These are phyloP conservation scores for Lacanobia oleracea DNA, from an alignment of 2,888 invertebrate species.

Conservation along the genomic window DNA sequence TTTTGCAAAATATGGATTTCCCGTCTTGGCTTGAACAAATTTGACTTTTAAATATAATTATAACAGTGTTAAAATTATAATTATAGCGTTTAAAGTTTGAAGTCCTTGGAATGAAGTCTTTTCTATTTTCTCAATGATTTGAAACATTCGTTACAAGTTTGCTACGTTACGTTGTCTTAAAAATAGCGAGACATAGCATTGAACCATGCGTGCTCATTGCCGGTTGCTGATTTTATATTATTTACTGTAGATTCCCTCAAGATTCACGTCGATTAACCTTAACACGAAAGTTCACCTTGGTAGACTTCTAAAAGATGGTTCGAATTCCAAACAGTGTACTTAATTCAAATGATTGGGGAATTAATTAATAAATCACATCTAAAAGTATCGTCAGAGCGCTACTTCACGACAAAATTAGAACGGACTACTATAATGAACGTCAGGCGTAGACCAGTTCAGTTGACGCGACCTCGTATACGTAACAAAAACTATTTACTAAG, in stretches of 20 bases:
- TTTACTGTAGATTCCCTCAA: slow-evolving; percentile 17
- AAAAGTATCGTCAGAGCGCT: slow-evolving; percentile 9
- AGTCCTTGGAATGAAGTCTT: background rate
- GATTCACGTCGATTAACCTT: slow-evolving; percentile 9
- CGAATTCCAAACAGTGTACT: background rate
- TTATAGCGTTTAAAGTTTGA: background rate
- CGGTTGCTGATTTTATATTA: background rate
- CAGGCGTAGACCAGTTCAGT: slow-evolving; percentile 36
- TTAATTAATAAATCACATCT: background rate
- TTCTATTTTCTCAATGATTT: background rate
- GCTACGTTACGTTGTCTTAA: background rate
- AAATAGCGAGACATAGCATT: slow-evolving; percentile 20
- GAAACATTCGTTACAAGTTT: background rate
- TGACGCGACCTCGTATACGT: slow-evolving; percentile 50
- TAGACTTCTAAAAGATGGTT: too few species aligned
- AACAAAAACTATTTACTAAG: slow-evolving; percentile 29
- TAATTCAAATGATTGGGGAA: background rate
- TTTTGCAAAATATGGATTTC: slow-evolving; percentile 15
- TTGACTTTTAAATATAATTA: background rate
- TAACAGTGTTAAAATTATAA: background rate
- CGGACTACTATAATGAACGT: slow-evolving; percentile 28
- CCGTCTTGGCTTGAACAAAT: background rate
- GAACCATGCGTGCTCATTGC: background rate
- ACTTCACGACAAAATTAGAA: slow-evolving; percentile 39
- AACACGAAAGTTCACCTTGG: slow-evolving; percentile 11